Evolutionary conservation across 2,888 invertebrate species (phyloP).

Genomic region (Sicus ferrugineus): DNA sequence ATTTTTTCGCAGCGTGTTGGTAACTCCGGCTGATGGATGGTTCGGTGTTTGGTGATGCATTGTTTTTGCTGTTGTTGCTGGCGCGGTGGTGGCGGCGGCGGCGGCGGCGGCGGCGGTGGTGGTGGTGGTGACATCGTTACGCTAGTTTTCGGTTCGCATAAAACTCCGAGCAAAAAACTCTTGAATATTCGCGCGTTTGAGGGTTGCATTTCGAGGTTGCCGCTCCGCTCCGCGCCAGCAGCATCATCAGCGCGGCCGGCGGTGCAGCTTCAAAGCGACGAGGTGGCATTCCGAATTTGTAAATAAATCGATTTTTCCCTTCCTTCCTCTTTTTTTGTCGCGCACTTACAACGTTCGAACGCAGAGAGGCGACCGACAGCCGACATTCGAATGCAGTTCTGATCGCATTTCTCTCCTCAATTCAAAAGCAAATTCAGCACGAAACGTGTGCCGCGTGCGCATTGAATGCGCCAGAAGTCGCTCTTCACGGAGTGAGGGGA

Average conservation of each 20-base stretch:
- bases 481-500: no score
- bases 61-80: constrained; percentile 21
- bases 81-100: neutral
- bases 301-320: constrained; percentile 38
- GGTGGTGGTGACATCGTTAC: constrained; percentile 25
- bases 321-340: no score
- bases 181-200: constrained; percentile 17
- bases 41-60: constrained; percentile 32
- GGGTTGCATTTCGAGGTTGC: neutral
- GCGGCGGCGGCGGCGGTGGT: neutral
- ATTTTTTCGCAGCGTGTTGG: constrained; percentile 10
- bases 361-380: constrained; percentile 38
- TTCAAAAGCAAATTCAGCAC: constrained; percentile 13
- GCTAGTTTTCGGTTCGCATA: neutral
- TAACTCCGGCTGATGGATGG: constrained; percentile 29
- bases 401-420: no score
- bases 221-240: neutral
- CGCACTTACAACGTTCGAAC: constrained; percentile 50
- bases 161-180: constrained; percentile 15
- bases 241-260: constrained; percentile 10
- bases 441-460: constrained; percentile 3
- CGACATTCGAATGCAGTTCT: constrained; percentile 47
- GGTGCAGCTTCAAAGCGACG: constrained; percentile 38
- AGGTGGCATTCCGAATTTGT: constrained; percentile 45
- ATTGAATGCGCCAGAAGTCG: no score